A percentile compares a stretch with the other conserved stretches of the same genome.
phyloP scores from a whole-genome alignment of 2,113 vertebrate genomes.

The Corythaixoides concolor region DNA sequence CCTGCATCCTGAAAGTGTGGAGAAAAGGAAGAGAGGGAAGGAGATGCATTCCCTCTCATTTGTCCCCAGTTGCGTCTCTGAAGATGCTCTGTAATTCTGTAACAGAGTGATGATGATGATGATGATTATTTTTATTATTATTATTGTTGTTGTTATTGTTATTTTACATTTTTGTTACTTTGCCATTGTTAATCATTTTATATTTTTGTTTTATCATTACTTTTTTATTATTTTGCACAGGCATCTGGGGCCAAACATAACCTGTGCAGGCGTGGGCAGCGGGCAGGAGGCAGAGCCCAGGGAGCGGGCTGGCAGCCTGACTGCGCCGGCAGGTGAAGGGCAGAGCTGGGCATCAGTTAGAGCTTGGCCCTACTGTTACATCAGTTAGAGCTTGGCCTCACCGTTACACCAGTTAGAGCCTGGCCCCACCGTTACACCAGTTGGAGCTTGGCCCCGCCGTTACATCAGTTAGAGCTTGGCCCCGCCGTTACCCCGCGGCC shows the following conservation, averaged over 20 bases:
- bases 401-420: too few relatives aligned
- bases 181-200: not conserved
- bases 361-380: not conserved
- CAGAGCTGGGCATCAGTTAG: not conserved
- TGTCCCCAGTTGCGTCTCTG: not conserved
- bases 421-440: not conserved
- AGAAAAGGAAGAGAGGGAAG: not conserved
- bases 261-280: not conserved
- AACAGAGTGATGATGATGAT: not conserved
- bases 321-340: not conserved
- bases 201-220: not conserved
- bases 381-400: too few relatives aligned
- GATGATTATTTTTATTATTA: too few relatives aligned
- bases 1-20: not conserved
- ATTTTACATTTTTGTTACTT: not conserved
- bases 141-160: too few relatives aligned
- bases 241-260: not conserved
- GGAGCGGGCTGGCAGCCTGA: not conserved
- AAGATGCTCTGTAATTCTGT: not conserved
- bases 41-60: not conserved
- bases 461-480: too few relatives aligned
- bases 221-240: not conserved
- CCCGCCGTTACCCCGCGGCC: not conserved
- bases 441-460: too few relatives aligned
- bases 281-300: conserved; percentile 36